Conservation (phyloP, 2,888 invertebrate species). For the Synergus itoensis region DNA sequence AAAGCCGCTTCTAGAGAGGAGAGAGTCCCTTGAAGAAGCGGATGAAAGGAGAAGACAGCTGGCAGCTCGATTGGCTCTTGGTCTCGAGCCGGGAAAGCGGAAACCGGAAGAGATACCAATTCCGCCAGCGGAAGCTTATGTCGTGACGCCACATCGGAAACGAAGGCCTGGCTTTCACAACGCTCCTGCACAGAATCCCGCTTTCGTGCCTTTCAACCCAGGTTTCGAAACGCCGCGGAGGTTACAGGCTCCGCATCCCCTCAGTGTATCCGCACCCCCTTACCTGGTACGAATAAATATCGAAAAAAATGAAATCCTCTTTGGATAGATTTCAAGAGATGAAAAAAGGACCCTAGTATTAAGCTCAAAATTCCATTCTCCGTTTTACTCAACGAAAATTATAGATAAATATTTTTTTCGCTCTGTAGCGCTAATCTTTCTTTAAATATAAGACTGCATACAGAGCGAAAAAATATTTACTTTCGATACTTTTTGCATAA, state of each 20-base stretch:
- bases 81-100: constrained; percentile 83
- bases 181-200: constrained; percentile 92
- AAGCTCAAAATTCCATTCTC: too few relatives aligned
- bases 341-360: too few relatives aligned
- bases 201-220: constrained; percentile 87
- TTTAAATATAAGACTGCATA: too few relatives aligned
- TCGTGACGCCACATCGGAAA: constrained; percentile 92
- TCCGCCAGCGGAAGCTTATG: constrained; percentile 88
- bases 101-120: constrained; percentile 85
- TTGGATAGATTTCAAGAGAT: background rate
- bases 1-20: constrained; percentile 71
- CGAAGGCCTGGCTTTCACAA: constrained; percentile 92
- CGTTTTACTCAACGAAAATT: too few relatives aligned
- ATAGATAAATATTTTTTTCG: too few relatives aligned
- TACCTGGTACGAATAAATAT: constrained; percentile 74
- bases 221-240: constrained; percentile 78
- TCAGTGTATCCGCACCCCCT: constrained; percentile 88
- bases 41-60: constrained; percentile 74
- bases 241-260: constrained; percentile 83
- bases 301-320: background rate
- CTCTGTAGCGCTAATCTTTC: too few relatives aligned
- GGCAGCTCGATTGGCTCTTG: constrained; percentile 79
- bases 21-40: constrained; percentile 74
- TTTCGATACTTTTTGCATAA: too few relatives aligned
- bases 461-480: too few relatives aligned